phyloP scores from a whole-genome alignment of 2,888 invertebrate genomes.

The Morinoia aosen region DNA sequence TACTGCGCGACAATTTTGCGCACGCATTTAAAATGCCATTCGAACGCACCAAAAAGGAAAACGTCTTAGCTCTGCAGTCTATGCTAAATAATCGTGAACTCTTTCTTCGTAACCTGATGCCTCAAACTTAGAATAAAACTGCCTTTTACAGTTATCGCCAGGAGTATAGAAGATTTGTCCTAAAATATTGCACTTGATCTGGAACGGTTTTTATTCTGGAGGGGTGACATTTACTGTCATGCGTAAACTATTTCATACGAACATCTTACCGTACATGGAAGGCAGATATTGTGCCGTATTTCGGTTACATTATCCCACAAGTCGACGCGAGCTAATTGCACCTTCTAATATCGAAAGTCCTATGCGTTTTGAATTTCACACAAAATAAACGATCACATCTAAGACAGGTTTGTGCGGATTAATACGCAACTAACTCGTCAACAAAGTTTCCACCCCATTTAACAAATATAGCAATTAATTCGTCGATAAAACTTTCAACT shows the following conservation, averaged over 20 bases:
- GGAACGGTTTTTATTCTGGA: background rate
- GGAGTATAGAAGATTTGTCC: background rate
- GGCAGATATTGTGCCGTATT: too few relatives aligned
- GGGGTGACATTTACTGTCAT: background rate
- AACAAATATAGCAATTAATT: too few relatives aligned
- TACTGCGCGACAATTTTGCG: background rate
- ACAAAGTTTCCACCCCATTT: too few relatives aligned
- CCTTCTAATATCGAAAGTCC: background rate
- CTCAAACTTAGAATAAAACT: background rate
- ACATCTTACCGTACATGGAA: too few relatives aligned
- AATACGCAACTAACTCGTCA: background rate
- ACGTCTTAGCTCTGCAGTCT: background rate
- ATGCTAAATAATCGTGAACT: background rate
- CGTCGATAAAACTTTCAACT: too few relatives aligned
- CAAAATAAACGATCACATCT: background rate
- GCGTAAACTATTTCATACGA: too few relatives aligned
- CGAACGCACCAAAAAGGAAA: background rate
- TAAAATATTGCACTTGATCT: background rate
- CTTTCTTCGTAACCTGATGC: background rate
- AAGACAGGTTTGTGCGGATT: background rate
- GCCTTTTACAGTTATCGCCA: background rate
- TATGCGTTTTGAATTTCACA: background rate
- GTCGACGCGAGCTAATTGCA: background rate
- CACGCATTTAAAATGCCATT: background rate
- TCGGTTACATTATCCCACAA: background rate